A percentile compares a stretch with the other conserved stretches of the same genome.
These are phyloP conservation scores for Marmota monax DNA, from an alignment of 2,113 vertebrate genomes.

Conservation along the genomic window DNA sequence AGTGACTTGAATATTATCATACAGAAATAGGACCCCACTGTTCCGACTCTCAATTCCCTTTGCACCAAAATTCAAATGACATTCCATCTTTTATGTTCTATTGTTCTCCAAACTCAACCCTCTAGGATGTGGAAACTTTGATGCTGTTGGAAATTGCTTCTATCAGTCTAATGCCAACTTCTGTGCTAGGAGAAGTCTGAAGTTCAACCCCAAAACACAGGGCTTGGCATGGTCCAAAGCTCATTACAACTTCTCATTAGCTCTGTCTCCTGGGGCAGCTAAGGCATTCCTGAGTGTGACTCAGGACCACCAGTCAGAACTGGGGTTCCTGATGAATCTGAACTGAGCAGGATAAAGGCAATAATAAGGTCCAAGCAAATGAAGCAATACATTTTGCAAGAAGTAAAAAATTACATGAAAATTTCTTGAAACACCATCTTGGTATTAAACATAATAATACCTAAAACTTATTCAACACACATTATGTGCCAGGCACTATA, in stretches of 20 bases:
- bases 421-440: not conserved
- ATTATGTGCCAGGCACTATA: not conserved
- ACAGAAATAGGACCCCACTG: conserved; percentile 68
- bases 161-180: conserved; percentile 75
- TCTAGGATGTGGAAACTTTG: conserved; percentile 78
- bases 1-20: conserved; percentile 67
- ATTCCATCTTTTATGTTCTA: conserved; percentile 76
- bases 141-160: conserved; percentile 78
- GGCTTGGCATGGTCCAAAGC: conserved; percentile 62
- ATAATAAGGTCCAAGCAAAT: not conserved
- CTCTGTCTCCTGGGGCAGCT: conserved; percentile 60
- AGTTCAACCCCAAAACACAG: conserved; percentile 75
- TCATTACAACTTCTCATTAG: conserved; percentile 81
- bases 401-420: not conserved
- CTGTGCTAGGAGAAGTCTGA: conserved; percentile 72
- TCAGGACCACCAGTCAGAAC: conserved; percentile 65
- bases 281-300: conserved; percentile 76
- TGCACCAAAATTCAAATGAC: conserved; percentile 67
- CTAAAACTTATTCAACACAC: not conserved
- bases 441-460: not conserved
- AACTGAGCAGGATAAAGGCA: not conserved
- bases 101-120: conserved; percentile 70
- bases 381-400: not conserved
- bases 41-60: conserved; percentile 66
- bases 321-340: conserved; percentile 45